Percentiles rank a stretch among this genome's conserved stretches.
Conservation (phyloP, 2,888 invertebrate species). For the Deilephila elpenor region DNA sequence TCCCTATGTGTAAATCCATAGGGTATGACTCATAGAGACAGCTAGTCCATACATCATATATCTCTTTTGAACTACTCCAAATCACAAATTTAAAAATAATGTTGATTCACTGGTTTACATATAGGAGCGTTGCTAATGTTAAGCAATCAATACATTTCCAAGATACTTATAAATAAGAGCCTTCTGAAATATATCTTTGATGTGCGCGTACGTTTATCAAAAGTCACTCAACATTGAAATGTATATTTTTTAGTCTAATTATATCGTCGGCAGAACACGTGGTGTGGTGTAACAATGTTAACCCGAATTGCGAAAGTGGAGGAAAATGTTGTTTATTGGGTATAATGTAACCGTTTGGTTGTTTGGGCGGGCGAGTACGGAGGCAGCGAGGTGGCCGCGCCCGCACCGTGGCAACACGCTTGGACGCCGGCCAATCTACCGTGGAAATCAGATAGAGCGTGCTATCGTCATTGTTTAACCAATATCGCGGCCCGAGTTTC, state of each 20-base stretch:
- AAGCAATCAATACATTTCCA: slow-evolving; percentile 1
- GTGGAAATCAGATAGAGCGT: slow-evolving; percentile 58
- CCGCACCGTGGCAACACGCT: slow-evolving; percentile 62
- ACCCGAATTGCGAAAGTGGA: slow-evolving; percentile 35
- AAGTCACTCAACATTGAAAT: slow-evolving; percentile 22
- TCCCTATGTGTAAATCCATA: background rate
- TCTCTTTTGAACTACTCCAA: background rate
- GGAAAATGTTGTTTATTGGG: slow-evolving; percentile 42
- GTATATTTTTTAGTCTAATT: slow-evolving; percentile 29
- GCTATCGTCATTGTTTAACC: slow-evolving; percentile 62
- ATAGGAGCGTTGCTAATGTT: background rate
- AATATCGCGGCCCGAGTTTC: slow-evolving; percentile 38
- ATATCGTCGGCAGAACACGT: slow-evolving; percentile 21
- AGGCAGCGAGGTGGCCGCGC: slow-evolving; percentile 37
- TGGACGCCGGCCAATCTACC: slow-evolving; percentile 72
- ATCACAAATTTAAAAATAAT: slow-evolving; percentile 2
- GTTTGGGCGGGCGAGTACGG: slow-evolving; percentile 41
- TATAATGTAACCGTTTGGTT: slow-evolving; percentile 41
- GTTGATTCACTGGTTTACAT: background rate
- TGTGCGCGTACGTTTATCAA: slow-evolving; percentile 28
- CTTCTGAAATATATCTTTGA: slow-evolving; percentile 24
- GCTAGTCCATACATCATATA: background rate
- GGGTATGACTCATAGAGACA: background rate
- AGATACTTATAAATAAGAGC: slow-evolving; percentile 18
- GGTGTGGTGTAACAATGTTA: slow-evolving; percentile 34